Conservation (phyloP, 2,113 vertebrate genomes). For the Calypte anna region DNA sequence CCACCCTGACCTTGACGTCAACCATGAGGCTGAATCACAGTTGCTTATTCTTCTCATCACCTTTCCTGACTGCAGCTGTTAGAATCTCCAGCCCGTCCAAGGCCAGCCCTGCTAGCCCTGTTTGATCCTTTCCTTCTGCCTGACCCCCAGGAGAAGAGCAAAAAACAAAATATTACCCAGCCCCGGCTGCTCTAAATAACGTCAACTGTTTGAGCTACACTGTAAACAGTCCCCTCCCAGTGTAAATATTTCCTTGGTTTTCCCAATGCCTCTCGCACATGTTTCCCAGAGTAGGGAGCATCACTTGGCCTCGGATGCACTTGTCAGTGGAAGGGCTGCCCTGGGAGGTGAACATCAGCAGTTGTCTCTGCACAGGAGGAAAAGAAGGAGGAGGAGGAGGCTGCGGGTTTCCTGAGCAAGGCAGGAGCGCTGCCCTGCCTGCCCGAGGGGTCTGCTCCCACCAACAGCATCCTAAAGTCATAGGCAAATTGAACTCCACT, state of each 20-base stretch:
- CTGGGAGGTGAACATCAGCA: not conserved
- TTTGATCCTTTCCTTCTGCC: not conserved
- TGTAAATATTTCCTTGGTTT: not conserved
- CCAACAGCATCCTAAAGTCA: not conserved
- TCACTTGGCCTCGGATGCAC: slow-evolving; percentile 40
- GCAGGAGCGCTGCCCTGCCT: fast-evolving
- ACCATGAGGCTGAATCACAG: not conserved
- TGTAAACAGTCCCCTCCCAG: slow-evolving; percentile 54
- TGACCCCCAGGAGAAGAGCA: not conserved
- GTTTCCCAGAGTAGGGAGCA: not conserved
- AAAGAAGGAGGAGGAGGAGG: not conserved
- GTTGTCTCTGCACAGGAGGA: not conserved
- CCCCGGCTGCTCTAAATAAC: not conserved
- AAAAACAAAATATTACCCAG: not conserved
- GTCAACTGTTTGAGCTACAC: not conserved
- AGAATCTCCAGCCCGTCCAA: not conserved
- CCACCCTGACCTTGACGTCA: slow-evolving; percentile 10
- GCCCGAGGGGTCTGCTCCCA: fast-evolving
- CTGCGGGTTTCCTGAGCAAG: not conserved
- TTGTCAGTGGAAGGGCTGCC: not conserved
- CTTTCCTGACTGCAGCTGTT: slow-evolving; percentile 12
- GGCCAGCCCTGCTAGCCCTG: not conserved
- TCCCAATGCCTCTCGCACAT: not conserved
- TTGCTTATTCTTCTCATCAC: not conserved
- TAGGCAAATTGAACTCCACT: not conserved